These are phyloP conservation scores for Venustoraphidia nigricollis DNA, from an alignment of 2,888 invertebrate genomes.

Conservation along the genomic window DNA sequence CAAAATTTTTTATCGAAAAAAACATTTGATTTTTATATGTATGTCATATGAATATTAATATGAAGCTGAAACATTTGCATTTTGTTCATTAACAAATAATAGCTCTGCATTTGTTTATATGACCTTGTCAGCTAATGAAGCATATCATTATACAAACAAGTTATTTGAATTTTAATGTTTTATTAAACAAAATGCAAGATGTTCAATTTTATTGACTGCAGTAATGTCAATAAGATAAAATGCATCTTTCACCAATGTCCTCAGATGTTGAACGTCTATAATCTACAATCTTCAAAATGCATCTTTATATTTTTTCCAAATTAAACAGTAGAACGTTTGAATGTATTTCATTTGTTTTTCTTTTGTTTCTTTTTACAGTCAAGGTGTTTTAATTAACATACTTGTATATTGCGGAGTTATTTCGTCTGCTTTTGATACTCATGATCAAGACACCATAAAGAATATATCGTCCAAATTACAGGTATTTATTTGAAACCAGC, in stretches of 20 bases:
- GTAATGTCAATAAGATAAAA: too few relatives aligned
- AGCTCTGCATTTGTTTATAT: too few relatives aligned
- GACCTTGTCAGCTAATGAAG: too few relatives aligned
- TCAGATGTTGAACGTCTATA: too few relatives aligned
- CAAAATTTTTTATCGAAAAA: conserved; percentile 4
- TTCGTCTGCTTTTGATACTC: conserved; percentile 54
- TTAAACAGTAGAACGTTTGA: conserved; percentile 58
- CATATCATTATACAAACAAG: too few relatives aligned
- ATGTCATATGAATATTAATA: conserved; percentile 5
- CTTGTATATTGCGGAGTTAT: conserved; percentile 73
- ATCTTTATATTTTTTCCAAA: conserved; percentile 90
- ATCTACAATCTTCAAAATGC: too few relatives aligned
- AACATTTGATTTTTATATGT: neutral
- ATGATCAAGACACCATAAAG: conserved; percentile 48
- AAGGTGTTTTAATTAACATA: conserved; percentile 78
- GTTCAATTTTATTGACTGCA: too few relatives aligned
- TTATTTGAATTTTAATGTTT: too few relatives aligned
- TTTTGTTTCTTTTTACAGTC: conserved; percentile 41
- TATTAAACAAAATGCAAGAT: too few relatives aligned
- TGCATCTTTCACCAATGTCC: too few relatives aligned
- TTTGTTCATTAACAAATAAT: neutral
- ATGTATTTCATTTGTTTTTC: conserved; percentile 4
- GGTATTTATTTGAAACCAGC: conserved; percentile 29
- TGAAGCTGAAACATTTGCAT: neutral
- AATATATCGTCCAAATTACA: conserved; percentile 71